Evolutionary conservation across 2,797 vertebrate species (phyloP).

Genomic region (Oreortyx pictus): DNA sequence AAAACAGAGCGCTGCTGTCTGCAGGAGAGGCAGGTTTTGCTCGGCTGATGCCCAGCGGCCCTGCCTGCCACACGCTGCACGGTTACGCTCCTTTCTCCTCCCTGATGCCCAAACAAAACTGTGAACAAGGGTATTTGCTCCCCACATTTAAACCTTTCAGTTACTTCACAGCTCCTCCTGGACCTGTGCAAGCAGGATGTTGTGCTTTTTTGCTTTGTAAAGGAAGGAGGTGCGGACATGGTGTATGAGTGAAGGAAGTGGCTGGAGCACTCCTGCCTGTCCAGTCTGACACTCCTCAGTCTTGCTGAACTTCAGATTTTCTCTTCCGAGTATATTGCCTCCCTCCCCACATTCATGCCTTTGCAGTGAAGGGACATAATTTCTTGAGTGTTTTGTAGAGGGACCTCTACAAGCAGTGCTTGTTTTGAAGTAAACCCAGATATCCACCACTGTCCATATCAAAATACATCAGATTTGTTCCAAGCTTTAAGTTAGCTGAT

Average conservation of each 20-base stretch:
- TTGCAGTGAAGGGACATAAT: not conserved
- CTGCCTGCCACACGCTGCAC: accelerated
- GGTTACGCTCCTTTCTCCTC: not conserved
- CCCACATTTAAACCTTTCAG: not conserved
- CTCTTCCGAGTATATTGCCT: not conserved
- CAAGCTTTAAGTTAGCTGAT: not conserved
- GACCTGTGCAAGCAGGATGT: not conserved
- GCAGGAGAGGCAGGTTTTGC: not conserved
- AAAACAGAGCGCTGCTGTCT: not conserved
- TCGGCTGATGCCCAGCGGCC: not conserved
- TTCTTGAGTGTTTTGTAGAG: not conserved
- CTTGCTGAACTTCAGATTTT: not conserved
- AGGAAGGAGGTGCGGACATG: not conserved
- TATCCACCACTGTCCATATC: not conserved
- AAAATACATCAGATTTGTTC: not conserved
- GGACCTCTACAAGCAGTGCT: not conserved
- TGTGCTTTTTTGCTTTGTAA: not conserved
- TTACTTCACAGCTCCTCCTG: not conserved
- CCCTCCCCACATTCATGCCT: not conserved
- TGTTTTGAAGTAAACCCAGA: not conserved
- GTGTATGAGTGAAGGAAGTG: not conserved
- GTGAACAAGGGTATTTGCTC: not conserved
- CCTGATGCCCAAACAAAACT: not conserved
- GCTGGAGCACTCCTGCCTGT: not conserved
- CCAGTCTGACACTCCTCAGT: not conserved